Conservation (phyloP, 2,888 invertebrate genomes). For the Agrotis exclamationis region DNA sequence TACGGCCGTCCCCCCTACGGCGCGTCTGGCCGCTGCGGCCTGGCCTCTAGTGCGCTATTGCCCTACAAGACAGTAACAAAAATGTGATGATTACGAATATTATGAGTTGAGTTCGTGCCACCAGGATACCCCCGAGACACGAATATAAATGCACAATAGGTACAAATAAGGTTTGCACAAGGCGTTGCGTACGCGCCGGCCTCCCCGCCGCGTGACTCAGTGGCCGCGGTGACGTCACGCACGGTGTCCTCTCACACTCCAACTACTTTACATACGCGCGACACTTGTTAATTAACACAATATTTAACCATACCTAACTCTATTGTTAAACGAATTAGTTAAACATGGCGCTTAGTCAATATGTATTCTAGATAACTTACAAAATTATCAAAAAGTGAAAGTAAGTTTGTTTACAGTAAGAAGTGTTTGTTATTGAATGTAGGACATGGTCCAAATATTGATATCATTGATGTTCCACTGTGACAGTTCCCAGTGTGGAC, state of each 20-base stretch:
- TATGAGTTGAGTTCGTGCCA: conserved; percentile 67
- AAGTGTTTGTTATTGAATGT: conserved; percentile 17
- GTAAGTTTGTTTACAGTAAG: not conserved
- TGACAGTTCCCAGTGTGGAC: conserved; percentile 26
- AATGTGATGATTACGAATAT: no score
- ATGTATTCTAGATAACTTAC: not conserved
- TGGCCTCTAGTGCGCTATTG: no score
- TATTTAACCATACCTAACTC: not conserved
- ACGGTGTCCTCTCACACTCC: not conserved
- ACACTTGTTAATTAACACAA: conserved; percentile 19
- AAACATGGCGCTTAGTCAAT: not conserved
- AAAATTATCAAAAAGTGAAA: conserved; percentile 22
- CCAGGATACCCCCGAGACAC: not conserved
- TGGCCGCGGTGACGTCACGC: conserved; percentile 30
- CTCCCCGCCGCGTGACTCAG: conserved; percentile 24
- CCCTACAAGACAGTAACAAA: no score
- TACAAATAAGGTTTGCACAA: not conserved
- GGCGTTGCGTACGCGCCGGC: conserved; percentile 20
- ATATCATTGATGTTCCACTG: conserved; percentile 45
- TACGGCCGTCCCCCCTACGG: no score
- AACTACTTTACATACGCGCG: conserved; percentile 17
- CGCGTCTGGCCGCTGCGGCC: no score
- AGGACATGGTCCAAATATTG: conserved; percentile 34
- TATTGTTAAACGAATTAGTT: not conserved
- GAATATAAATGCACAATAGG: not conserved